Base-by-base conservation (phyloP, 2,888 invertebrate genomes). In the Scaptomyza cyrtandrae region DNA sequence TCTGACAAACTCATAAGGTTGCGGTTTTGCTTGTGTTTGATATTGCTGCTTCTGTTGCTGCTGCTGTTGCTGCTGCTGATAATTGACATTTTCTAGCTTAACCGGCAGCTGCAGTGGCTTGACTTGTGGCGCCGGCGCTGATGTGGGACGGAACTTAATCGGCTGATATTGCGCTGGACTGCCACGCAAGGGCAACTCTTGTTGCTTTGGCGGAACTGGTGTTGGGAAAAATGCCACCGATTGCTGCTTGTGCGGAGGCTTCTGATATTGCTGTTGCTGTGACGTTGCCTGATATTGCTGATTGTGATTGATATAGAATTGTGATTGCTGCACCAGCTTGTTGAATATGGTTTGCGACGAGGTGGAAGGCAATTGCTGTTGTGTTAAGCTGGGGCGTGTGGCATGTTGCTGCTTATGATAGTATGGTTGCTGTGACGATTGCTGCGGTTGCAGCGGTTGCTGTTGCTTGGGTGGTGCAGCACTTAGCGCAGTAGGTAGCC, bases 1-100 rank as follows among this genome's bases (percentile, higher is more conserved):
- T 29, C 92, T 89, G 74, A 93, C 92, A 29, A 91, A 93, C 77
- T 93, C 93, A 50, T 90, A 93, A 43, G 91, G 90, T 61, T 91
- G 91, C 76, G 91, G 90, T 49, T 90, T 84, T 41, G 90, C 87
- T 54, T 61, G 71, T 16, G 75, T 76, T 31, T 89, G 85, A 50
- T 76, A 78, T 37, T 89, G 86, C 41, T 80, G 77, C 10, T 71
- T 6, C 29, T 29, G 29, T 89, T 59, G 80, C 4, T 89, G 80
- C 37, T 66, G 71, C 11, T 88, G 88, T 19, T 91, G 89, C 24
- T 91, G 92, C 10, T 91, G 72, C 52, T 89, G 89, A 52, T 92
- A 89, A 71, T 90, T 87, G 2, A 78, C 52, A 48, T 78, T 89
- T 27, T 91, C 90, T 48, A 89, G 59, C 27, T 91, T 90, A 0